Evolutionary conservation across 2,113 vertebrate genomes (phyloP), one percentile per base, ranked within the genome.

Genomic region (Orientallactaga bullata): DNA sequence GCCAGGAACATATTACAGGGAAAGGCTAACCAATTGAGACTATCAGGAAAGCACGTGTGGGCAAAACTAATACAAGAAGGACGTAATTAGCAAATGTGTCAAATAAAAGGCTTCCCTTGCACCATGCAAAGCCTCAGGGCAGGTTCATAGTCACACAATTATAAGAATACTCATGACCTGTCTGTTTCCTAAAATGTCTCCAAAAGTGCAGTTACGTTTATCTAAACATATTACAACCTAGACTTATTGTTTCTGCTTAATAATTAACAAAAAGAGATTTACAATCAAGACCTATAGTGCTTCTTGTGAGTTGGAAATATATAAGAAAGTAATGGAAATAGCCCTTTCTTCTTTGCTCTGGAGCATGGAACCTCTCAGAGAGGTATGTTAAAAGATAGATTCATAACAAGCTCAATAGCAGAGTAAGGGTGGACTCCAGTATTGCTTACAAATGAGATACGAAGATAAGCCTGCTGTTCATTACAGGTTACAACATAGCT

Each of bases 11-110:
- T 6, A 7, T 28, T 17, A 21, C 8, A 15, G 1, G 4, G 20
- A 63, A n/a, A 80, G 58, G n/a, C 7, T 0, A 26, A 42, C 24
- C 15, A 63, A 32, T 61, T 11, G 0, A 23, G 68, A 17, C 12
- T 6, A 0, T 35, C 26, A 39, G 76, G 65, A n/a, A 76, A 7
- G n/a, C 37, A 26, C 21, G 20, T 72, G 24, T 72, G 7, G 24
- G 51, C 51, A 55, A 58, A 35, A 85, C 3, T 23, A 71, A 47
- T 10, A 30, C 11, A 8, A 2, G 5, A 2, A 8, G 2, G 1
- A 4, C 1, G 8, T 35, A 3, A 6, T 4, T 12, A 28, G 17
- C 35, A 7, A 4, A 1, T 0, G 1, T 13, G 0, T 24, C 1
- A 10, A 1, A 5, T 12, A 0, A 5, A 24, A 3, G 0, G 47